A percentile compares a stretch with the other conserved stretches of the same genome.
Conservation (phyloP, 2,888 invertebrate genomes). For the Sinodicranocentrus sp. region DNA sequence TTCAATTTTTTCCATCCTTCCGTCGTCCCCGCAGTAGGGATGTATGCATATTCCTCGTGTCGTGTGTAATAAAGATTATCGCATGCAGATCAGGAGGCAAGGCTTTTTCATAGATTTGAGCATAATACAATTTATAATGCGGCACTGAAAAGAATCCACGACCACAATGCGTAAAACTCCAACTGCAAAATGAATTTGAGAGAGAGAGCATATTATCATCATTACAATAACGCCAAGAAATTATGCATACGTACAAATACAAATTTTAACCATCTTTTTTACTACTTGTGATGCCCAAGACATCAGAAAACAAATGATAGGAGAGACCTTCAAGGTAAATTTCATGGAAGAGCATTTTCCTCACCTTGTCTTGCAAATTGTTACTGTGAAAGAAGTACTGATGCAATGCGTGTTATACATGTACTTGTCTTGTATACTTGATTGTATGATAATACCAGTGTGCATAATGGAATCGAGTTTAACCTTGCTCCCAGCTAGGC, state of each 20-base stretch:
- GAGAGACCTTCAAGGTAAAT: conserved; percentile 50
- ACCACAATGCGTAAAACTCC: not conserved
- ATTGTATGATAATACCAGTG: not conserved
- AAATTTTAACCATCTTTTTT: no score
- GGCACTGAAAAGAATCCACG: no score
- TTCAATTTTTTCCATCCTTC: not conserved
- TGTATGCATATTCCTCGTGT: not conserved
- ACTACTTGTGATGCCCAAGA: no score
- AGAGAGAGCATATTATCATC: not conserved
- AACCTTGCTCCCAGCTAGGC: conserved; percentile 24
- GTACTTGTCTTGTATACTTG: not conserved
- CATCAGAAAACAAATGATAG: conserved; percentile 3
- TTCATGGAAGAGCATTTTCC: conserved; percentile 51
- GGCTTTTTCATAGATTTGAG: no score
- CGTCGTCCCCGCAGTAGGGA: not conserved
- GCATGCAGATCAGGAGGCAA: no score
- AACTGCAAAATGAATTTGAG: not conserved
- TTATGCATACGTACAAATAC: not conserved
- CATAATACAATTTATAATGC: no score
- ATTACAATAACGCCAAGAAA: not conserved
- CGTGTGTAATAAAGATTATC: no score
- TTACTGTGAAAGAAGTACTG: not conserved
- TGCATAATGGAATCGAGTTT: conserved; percentile 24
- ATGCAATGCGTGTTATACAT: not conserved
- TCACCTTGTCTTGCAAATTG: conserved; percentile 29